phyloP scores from a whole-genome alignment of 2,113 vertebrate species.

The Phalacrocorax aristotelis region DNA sequence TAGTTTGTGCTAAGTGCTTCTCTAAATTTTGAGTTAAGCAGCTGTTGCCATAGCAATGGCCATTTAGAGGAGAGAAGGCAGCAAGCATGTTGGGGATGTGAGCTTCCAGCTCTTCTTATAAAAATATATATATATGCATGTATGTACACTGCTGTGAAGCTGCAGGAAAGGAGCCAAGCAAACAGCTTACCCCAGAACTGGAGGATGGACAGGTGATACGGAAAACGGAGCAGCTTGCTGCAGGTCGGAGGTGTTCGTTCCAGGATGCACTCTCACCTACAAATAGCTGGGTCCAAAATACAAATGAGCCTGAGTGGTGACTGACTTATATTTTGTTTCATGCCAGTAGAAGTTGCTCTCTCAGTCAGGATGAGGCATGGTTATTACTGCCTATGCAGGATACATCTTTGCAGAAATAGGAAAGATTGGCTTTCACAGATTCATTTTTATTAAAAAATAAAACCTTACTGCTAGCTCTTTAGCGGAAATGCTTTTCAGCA shows the following conservation, averaged over 20 bases:
- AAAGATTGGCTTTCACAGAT: background rate
- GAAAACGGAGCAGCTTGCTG: background rate
- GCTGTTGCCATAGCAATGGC: conserved; percentile 51
- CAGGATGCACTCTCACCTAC: background rate
- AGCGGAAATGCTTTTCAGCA: conserved; percentile 15
- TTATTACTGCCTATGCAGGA: background rate
- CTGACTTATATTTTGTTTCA: background rate
- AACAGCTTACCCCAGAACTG: background rate
- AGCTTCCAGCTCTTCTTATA: background rate
- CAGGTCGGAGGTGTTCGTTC: background rate
- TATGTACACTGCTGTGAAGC: background rate
- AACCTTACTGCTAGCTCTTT: background rate
- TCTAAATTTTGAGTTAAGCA: conserved; percentile 13
- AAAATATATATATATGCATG: background rate
- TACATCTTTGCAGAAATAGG: background rate
- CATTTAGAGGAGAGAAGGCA: background rate
- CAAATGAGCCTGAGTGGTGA: background rate
- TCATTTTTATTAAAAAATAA: background rate
- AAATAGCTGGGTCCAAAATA: background rate
- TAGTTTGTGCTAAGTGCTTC: background rate
- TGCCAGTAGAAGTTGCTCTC: background rate
- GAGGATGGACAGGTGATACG: background rate
- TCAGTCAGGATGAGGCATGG: background rate
- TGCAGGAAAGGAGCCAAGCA: background rate
- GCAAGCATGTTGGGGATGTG: accelerated